phyloP scores from a whole-genome alignment of 2,797 vertebrate genomes.

The Gadopsis bispinosus region DNA sequence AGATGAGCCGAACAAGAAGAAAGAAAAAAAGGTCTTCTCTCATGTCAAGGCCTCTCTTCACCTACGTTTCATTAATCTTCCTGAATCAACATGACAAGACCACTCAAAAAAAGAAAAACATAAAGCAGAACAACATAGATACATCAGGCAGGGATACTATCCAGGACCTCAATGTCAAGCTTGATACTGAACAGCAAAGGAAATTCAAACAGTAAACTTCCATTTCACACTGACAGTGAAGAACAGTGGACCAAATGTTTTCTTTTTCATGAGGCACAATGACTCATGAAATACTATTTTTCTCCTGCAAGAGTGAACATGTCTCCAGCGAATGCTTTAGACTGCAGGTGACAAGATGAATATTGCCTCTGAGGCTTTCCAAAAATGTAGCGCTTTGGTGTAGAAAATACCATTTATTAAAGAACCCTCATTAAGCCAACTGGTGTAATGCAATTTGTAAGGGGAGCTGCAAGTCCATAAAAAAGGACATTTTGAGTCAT shows the following conservation, averaged over 20 bases:
- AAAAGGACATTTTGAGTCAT: not conserved
- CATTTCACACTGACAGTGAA: slow-evolving; percentile 30
- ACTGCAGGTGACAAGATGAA: not conserved
- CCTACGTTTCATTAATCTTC: slow-evolving; percentile 7
- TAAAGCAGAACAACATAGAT: slow-evolving; percentile 15
- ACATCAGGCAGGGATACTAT: slow-evolving; percentile 11
- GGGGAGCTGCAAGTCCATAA: not conserved
- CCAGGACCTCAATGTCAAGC: slow-evolving; percentile 20
- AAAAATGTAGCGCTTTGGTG: not conserved
- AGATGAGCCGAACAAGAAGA: slow-evolving; percentile 38
- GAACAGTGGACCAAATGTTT: slow-evolving; percentile 6
- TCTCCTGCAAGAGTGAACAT: not conserved
- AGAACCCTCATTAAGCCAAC: slow-evolving; percentile 4
- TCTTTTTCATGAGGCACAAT: not conserved
- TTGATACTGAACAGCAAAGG: slow-evolving; percentile 36
- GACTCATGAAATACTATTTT: slow-evolving; percentile 13
- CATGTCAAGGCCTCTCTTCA: slow-evolving; percentile 11
- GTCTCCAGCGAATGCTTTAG: not conserved
- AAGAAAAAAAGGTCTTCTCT: not conserved
- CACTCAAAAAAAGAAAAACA: slow-evolving; percentile 10
- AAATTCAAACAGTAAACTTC: slow-evolving; percentile 38
- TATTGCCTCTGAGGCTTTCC: not conserved
- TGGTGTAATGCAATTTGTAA: slow-evolving; percentile 6
- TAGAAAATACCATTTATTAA: not conserved
- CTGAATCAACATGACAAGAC: slow-evolving; percentile 20